Evolutionary conservation across 2,797 vertebrate species (phyloP), one percentile per base, ranked within the genome.

Genomic region (Chanos chanos): DNA sequence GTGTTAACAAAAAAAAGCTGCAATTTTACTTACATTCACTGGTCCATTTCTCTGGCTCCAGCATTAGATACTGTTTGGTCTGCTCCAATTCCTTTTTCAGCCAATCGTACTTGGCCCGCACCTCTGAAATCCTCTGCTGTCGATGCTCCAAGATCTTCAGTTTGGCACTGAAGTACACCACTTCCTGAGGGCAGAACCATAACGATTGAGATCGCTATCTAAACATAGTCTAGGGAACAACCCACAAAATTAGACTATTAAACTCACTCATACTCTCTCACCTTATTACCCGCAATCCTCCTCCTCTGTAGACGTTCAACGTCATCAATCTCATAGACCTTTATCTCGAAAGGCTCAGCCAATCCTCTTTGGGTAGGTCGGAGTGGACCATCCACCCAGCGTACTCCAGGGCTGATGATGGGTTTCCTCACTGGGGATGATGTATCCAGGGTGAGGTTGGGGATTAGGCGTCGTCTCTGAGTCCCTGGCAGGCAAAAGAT

Each of bases 291-390:
- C n/a, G 74, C 83, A 15, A 87, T 89, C 65, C 89, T 89, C 57
- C 92, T 91, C 71, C 92, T 88, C 80, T 98, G 95, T 44, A 98
- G 90, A 43, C 95, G 90, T 63, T 99, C 94, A 3, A 99, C 95
- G 0, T 99, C 95, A 6, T 99, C 97, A 1, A 99, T 99, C 75
- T 99, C 94, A n/a, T 98, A 99, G 60, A 99, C 96, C 73, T 98
- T 99, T 75, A 99, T 98, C 87, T 98, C 96, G n/a, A 99, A 98
- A 53, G 94, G 92, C 64, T 98, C 96, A 0, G 89, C 78, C 0
- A 91, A 70, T 0, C 86, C 87, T 2, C 88, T 63, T 83, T 88
- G 83, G 85, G 90, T 77, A 6, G 90, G 92, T 31, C 95, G 80
- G 48, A 98, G 81, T 0, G 95, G 94, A 1, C 95, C 95, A 0